Conservation (phyloP, 2,888 invertebrate species). For the Philaethria dido region DNA sequence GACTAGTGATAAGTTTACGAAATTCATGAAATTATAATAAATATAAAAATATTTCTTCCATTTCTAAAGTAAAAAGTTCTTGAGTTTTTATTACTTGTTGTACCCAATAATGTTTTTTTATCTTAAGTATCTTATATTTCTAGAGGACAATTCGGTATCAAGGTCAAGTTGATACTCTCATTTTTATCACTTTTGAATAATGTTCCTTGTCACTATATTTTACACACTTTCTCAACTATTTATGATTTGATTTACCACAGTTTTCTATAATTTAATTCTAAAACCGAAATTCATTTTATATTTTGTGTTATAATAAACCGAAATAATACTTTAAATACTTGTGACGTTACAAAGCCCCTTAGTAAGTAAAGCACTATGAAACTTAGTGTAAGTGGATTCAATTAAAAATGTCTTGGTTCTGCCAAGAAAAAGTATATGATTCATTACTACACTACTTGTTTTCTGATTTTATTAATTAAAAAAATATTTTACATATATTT, state of each 20-base stretch:
- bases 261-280: too few relatives aligned
- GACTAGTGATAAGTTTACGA: not conserved
- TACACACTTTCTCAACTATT: not conserved
- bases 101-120: not conserved
- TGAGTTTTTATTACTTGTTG: not conserved
- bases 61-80: not conserved
- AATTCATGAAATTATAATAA: not conserved
- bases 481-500: too few relatives aligned
- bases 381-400: slow-evolving; percentile 69
- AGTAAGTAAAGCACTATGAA: slow-evolving; percentile 44
- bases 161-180: not conserved
- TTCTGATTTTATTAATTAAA: slow-evolving; percentile 46
- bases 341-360: not conserved
- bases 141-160: not conserved
- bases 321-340: not conserved
- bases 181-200: slow-evolving; percentile 7
- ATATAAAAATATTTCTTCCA: not conserved
- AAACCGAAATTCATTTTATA: too few relatives aligned
- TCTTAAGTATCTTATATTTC: not conserved
- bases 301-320: too few relatives aligned
- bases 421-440: slow-evolving; percentile 59
- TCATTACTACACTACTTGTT: too few relatives aligned
- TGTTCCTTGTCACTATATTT: not conserved
- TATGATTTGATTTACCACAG: not conserved
- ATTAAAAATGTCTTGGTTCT: slow-evolving; percentile 69